These are phyloP conservation scores for Apostichopus parvimensis DNA, from an alignment of 35 echinoderm and acorn worm genomes.

Conservation along the genomic window DNA sequence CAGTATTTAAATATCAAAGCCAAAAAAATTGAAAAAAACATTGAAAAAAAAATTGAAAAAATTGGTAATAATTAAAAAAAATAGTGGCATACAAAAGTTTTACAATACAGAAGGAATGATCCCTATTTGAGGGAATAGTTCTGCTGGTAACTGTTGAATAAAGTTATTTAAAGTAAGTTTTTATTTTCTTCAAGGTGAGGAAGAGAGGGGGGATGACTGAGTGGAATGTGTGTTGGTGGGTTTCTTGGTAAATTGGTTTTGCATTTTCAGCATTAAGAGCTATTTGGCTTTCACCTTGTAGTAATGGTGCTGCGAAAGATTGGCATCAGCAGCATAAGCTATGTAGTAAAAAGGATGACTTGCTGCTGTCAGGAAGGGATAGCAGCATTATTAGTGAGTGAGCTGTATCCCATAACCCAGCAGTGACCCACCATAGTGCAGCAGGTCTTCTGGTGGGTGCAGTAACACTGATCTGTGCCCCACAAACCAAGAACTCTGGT, in stretches of 20 bases:
- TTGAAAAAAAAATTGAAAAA: background rate
- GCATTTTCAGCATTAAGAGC: too few relatives aligned
- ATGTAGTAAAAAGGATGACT: background rate
- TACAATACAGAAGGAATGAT: background rate
- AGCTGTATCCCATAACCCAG: too few relatives aligned
- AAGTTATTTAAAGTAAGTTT: background rate
- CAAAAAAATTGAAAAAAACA: constrained; percentile 27
- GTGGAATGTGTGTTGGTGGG: too few relatives aligned
- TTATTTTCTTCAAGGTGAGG: background rate
- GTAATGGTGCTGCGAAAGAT: background rate
- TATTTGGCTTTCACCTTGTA: background rate
- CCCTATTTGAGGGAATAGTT: background rate
- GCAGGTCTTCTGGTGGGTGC: too few relatives aligned
- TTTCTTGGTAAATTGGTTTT: too few relatives aligned
- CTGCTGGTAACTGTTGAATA: background rate
- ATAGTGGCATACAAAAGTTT: background rate
- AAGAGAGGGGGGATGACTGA: background rate
- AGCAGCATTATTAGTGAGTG: too few relatives aligned
- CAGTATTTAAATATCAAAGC: constrained; percentile 47
- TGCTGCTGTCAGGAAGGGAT: too few relatives aligned
- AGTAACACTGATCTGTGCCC: too few relatives aligned
- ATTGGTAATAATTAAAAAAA: constrained; percentile 6
- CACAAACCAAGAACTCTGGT: too few relatives aligned
- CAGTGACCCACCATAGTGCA: too few relatives aligned
- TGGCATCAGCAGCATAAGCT: background rate